Evolutionary conservation across 1,140 invertebrate species (phyloP).

Genomic region (Pomacea maculata): DNA sequence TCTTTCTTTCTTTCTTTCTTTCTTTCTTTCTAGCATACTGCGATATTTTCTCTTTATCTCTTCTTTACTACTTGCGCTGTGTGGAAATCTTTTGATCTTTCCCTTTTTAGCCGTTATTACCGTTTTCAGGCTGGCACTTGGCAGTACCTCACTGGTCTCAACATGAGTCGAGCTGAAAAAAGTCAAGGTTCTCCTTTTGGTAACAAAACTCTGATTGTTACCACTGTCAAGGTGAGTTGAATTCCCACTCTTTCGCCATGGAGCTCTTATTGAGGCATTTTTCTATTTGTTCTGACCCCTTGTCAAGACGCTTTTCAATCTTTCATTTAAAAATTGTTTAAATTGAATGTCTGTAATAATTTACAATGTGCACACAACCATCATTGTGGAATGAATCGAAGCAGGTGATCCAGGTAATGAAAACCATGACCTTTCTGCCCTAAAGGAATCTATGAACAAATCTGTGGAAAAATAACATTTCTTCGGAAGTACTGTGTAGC

Average conservation of each 20-base stretch:
- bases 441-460: too few species aligned
- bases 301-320: neutral
- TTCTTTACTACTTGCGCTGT: neutral
- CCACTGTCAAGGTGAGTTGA: constrained; percentile 81
- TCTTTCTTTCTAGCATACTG: neutral
- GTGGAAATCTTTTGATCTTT: neutral
- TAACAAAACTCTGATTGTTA: constrained; percentile 93
- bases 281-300: neutral
- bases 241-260: too few species aligned
- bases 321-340: neutral
- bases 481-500: too few species aligned
- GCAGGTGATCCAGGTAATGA: too few species aligned
- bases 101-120: neutral
- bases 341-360: neutral
- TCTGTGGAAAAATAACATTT: too few species aligned
- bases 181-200: constrained; percentile 55
- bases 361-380: too few species aligned
- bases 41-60: too few species aligned
- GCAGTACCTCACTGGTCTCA: constrained; percentile 84
- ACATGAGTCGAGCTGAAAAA: constrained; percentile 48
- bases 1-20: neutral
- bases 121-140: constrained; percentile 85
- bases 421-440: too few species aligned
- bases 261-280: too few species aligned
- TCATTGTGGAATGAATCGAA: too few species aligned